Percentiles rank a stretch among this genome's conserved stretches.
Conservation (phyloP, 2,888 invertebrate species). For the Dascillus cervinus region DNA sequence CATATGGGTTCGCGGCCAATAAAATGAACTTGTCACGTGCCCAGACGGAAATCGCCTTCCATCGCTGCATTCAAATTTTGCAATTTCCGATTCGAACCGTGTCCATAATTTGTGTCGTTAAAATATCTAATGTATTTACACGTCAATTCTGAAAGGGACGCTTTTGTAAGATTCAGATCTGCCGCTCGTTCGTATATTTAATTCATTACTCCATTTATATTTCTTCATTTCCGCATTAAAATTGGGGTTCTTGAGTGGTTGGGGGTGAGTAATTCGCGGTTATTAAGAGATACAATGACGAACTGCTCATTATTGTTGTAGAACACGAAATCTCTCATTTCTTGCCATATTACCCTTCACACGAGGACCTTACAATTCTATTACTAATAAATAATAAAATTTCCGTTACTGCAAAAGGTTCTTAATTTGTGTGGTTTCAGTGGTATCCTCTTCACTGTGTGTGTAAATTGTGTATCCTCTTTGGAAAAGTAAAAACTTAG, state of each 20-base stretch:
- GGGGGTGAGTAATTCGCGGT: too few relatives aligned
- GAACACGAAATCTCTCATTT: too few relatives aligned
- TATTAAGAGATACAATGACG: too few relatives aligned
- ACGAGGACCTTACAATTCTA: too few relatives aligned
- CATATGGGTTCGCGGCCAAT: slow-evolving; percentile 16
- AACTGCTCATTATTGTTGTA: too few relatives aligned
- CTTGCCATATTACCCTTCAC: too few relatives aligned
- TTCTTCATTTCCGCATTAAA: slow-evolving; percentile 26
- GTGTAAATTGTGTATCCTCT: too few relatives aligned
- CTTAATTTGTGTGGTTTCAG: too few relatives aligned
- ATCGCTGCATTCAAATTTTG: slow-evolving; percentile 39
- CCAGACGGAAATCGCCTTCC: slow-evolving; percentile 35
- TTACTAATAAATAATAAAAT: too few relatives aligned
- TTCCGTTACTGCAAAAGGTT: too few relatives aligned
- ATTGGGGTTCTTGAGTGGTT: neutral
- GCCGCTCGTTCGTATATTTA: slow-evolving; percentile 16
- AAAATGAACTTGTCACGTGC: slow-evolving; percentile 32
- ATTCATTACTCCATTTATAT: slow-evolving; percentile 28
- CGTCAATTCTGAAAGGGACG: slow-evolving; percentile 30
- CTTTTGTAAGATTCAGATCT: slow-evolving; percentile 18
- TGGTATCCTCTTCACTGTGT: too few relatives aligned
- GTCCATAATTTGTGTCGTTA: slow-evolving; percentile 35
- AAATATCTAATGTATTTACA: slow-evolving; percentile 39
- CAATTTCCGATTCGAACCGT: slow-evolving; percentile 41
- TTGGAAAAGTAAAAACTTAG: too few relatives aligned